Evolutionary conservation across 2,113 vertebrate genomes (phyloP).

Genomic region (Neodontobutis hainanensis): DNA sequence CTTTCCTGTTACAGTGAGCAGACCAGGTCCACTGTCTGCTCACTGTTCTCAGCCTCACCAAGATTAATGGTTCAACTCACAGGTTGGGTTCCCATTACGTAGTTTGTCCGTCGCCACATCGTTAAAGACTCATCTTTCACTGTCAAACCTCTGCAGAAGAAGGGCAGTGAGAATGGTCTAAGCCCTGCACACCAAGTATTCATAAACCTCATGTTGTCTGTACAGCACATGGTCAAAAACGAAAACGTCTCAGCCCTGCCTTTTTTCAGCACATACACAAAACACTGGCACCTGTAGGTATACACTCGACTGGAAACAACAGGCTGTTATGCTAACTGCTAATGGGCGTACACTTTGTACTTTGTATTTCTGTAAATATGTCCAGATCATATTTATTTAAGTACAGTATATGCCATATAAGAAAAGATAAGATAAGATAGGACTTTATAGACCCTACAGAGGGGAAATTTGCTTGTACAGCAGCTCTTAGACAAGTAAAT

Average conservation of each 20-base stretch:
- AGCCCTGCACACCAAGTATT: constrained; percentile 33
- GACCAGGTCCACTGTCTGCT: constrained; percentile 59
- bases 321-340: no score
- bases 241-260: constrained; percentile 20
- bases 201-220: constrained; percentile 58
- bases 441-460: no score
- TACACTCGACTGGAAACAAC: no score
- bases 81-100: constrained; percentile 74
- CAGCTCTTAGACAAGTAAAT: no score
- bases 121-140: constrained; percentile 73
- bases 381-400: no score
- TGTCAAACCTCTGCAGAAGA: constrained; percentile 53
- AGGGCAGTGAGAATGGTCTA: constrained; percentile 38
- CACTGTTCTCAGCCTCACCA: constrained; percentile 51
- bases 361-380: no score
- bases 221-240: constrained; percentile 42
- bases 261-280: constrained; percentile 11
- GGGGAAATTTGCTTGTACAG: no score
- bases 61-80: constrained; percentile 74
- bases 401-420: no score
- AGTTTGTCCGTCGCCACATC: constrained; percentile 75
- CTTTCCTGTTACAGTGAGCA: constrained; percentile 70
- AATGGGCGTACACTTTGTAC: no score
- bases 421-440: no score
- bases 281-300: neutral